Conservation (phyloP, 2,113 vertebrate genomes). For the Corvus moneduloides region DNA sequence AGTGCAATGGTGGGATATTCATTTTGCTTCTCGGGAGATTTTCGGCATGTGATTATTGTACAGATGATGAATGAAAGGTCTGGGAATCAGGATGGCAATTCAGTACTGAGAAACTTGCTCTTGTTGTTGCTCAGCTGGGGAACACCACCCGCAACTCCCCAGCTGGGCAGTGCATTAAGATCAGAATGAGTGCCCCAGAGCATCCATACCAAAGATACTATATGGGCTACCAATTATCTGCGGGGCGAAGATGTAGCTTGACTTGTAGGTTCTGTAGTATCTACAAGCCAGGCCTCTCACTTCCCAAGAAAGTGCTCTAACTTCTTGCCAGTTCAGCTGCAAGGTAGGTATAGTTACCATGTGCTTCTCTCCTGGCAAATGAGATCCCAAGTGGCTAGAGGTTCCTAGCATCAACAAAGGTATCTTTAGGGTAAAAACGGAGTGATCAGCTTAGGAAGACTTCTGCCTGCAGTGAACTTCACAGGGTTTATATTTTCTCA, state of each 20-base stretch:
- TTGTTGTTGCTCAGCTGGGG: not conserved
- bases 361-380: not conserved
- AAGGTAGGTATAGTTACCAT: not conserved
- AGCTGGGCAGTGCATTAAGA: not conserved
- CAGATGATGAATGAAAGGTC: not conserved
- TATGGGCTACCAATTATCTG: not conserved
- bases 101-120: not conserved
- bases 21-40: not conserved
- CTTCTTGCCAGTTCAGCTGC: not conserved
- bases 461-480: not conserved
- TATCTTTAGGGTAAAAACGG: not conserved
- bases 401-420: not conserved
- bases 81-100: not conserved
- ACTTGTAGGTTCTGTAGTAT: not conserved
- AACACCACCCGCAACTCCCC: not conserved
- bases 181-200: not conserved
- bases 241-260: not conserved
- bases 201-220: not conserved
- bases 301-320: not conserved
- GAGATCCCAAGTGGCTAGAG: not conserved
- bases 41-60: not conserved
- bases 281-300: not conserved
- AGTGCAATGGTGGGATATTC: accelerated
- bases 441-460: not conserved
- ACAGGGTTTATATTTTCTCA: not conserved